Evolutionary conservation across 2,888 invertebrate genomes (phyloP).

Genomic region (Chloroclystis v-ata): DNA sequence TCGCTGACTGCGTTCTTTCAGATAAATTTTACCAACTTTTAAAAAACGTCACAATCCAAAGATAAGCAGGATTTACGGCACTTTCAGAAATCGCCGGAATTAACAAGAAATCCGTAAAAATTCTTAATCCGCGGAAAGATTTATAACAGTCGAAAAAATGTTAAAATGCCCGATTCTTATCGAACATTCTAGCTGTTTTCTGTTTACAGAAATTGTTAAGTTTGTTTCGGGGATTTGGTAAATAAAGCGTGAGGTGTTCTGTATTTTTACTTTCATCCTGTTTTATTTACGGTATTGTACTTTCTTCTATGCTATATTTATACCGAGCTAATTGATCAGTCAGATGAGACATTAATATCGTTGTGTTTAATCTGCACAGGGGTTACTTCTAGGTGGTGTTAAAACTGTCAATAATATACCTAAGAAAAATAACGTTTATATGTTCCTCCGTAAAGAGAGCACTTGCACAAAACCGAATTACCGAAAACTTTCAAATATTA

Average conservation of each 20-base stretch:
- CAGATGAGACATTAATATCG: too few species aligned
- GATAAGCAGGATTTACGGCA: constrained; percentile 31
- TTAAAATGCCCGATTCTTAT: constrained; percentile 16
- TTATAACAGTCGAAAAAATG: constrained; percentile 19
- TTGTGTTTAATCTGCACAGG: too few species aligned
- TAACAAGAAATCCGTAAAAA: constrained; percentile 28
- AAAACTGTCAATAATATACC: too few species aligned
- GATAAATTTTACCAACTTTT: constrained; percentile 28
- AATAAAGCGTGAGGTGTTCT: neutral
- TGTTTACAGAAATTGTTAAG: constrained; percentile 7
- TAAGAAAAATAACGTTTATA: too few species aligned
- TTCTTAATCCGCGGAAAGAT: constrained; percentile 24
- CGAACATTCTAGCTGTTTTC: constrained; percentile 10
- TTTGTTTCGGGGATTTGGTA: constrained; percentile 5
- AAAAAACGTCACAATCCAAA: constrained; percentile 28
- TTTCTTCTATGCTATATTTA: too few species aligned
- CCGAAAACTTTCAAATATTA: too few species aligned
- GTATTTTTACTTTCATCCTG: neutral
- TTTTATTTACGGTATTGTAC: too few species aligned
- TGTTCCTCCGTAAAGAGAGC: too few species aligned
- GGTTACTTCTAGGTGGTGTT: too few species aligned
- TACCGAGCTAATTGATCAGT: too few species aligned
- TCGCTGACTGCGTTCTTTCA: constrained; percentile 7
- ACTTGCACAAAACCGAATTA: too few species aligned
- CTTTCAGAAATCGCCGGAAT: constrained; percentile 26